Conservation (phyloP, 1,140 invertebrate genomes). For the Monochamus saltuarius region DNA sequence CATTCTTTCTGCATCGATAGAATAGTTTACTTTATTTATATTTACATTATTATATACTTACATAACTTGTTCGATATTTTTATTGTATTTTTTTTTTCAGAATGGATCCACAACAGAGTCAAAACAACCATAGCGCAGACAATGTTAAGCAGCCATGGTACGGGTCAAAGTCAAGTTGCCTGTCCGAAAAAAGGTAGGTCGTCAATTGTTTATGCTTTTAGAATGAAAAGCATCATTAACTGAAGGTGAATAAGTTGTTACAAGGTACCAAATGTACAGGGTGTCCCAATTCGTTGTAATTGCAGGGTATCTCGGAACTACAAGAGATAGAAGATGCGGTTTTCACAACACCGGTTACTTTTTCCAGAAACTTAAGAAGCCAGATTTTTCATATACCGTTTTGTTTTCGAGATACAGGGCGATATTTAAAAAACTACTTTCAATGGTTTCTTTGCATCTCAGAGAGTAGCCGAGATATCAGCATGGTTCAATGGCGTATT, state of each 20-base stretch:
- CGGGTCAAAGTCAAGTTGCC: slow-evolving; percentile 35
- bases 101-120: slow-evolving; percentile 35
- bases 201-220: neutral
- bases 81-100: slow-evolving; percentile 29
- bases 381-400: too few relatives aligned
- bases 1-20: too few relatives aligned
- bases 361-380: neutral
- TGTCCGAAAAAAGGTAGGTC: slow-evolving; percentile 32
- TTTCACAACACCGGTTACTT: neutral
- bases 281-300: neutral
- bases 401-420: too few relatives aligned
- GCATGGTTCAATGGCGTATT: too few relatives aligned
- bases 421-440: too few relatives aligned
- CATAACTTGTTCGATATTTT: too few relatives aligned
- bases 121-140: slow-evolving; percentile 25
- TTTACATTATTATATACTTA: too few relatives aligned
- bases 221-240: neutral
- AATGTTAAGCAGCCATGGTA: slow-evolving; percentile 32
- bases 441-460: too few relatives aligned
- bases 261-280: neutral
- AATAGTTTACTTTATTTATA: too few relatives aligned
- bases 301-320: neutral
- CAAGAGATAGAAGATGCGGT: neutral
- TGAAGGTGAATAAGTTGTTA: neutral
- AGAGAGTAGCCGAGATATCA: too few relatives aligned